Evolutionary conservation across 2,797 vertebrate species (phyloP).

Genomic region (Acanthornis magna): DNA sequence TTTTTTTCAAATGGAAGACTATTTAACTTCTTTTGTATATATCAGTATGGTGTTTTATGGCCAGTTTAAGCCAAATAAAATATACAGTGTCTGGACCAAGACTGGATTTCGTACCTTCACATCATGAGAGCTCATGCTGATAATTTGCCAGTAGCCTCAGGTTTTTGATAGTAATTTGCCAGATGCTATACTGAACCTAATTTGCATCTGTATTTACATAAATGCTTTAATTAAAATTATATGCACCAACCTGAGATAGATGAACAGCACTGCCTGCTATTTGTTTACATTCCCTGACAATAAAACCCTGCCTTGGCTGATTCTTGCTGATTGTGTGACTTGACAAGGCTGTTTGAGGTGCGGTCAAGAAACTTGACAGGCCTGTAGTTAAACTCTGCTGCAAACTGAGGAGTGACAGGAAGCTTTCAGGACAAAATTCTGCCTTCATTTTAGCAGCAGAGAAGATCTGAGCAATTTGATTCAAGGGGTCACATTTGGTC

Average conservation of each 20-base stretch:
- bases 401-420: background rate
- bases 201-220: slow-evolving; percentile 65
- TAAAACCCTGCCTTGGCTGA: background rate
- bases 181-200: slow-evolving; percentile 38
- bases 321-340: background rate
- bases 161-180: slow-evolving; percentile 43
- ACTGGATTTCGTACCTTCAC: background rate
- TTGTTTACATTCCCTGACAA: slow-evolving; percentile 35
- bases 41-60: background rate
- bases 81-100: background rate
- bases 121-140: background rate
- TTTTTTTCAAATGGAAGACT: background rate
- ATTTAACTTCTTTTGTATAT: background rate
- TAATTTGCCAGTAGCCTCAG: slow-evolving; percentile 41
- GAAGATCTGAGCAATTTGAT: background rate
- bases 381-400: background rate
- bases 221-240: slow-evolving; percentile 60
- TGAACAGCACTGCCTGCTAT: background rate
- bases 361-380: background rate
- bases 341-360: background rate
- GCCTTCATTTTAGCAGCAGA: background rate
- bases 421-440: background rate
- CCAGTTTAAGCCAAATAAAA: slow-evolving; percentile 9
- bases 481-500: background rate
- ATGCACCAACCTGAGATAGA: background rate